Conservation (phyloP, 1,140 invertebrate species). For the Conopomorpha cramerella region DNA sequence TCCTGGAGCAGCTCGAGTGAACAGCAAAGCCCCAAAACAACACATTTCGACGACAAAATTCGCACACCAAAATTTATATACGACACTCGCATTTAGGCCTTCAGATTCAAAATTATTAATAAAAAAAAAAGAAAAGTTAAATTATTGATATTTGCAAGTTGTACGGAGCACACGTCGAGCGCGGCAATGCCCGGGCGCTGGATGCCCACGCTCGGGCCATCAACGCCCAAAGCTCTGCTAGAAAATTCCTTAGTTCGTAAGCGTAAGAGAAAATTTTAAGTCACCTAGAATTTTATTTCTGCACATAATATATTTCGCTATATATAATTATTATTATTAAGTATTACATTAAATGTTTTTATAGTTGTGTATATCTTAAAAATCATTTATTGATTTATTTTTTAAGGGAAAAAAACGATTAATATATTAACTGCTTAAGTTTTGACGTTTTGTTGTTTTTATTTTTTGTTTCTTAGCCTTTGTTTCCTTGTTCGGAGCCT, state of each 20-base stretch:
- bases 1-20: conserved; percentile 97
- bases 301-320: conserved; percentile 70
- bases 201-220: conserved; percentile 15
- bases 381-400: conserved; percentile 60
- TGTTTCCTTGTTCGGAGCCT: conserved; percentile 30
- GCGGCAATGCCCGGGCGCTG: conserved; percentile 14
- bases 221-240: conserved; percentile 30
- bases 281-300: conserved; percentile 67
- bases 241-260: conserved; percentile 57
- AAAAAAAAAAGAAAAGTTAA: conserved; percentile 45
- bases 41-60: conserved; percentile 34
- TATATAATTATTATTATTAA: conserved; percentile 60
- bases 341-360: conserved; percentile 59
- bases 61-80: conserved; percentile 58
- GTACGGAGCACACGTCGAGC: conserved; percentile 49
- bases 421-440: conserved; percentile 61
- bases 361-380: conserved; percentile 60
- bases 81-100: conserved; percentile 65
- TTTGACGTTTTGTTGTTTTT: conserved; percentile 53
- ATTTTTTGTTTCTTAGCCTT: conserved; percentile 26
- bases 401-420: conserved; percentile 57
- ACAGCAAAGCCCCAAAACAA: conserved; percentile 22
- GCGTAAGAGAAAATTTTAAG: conserved; percentile 64
- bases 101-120: conserved; percentile 64
- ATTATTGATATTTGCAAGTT: conserved; percentile 26